These are phyloP conservation scores for Fistularia commersonii DNA, from an alignment of 2,797 vertebrate species.

Conservation along the genomic window DNA sequence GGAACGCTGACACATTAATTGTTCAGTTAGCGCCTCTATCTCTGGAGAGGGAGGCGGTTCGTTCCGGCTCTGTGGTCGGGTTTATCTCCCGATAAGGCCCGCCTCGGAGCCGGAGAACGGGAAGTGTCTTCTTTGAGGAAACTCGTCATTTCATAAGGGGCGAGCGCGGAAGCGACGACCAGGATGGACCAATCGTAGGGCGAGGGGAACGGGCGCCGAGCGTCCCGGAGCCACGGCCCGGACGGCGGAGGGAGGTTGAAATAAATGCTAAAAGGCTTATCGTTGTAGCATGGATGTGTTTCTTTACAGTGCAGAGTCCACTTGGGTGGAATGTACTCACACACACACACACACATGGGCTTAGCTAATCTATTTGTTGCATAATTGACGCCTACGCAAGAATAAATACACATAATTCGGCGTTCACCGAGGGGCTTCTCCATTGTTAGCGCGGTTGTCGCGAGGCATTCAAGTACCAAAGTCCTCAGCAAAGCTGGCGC, in stretches of 20 bases:
- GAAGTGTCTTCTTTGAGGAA: not conserved
- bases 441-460: too few relatives aligned
- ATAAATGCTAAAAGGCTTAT: not conserved
- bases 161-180: too few relatives aligned
- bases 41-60: conserved; percentile 34
- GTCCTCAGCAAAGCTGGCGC: too few relatives aligned
- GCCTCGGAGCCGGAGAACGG: too few relatives aligned
- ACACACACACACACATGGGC: conserved; percentile 6
- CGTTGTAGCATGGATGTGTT: conserved; percentile 15
- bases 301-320: conserved; percentile 42
- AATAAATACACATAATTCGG: conserved; percentile 24
- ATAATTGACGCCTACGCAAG: conserved; percentile 28
- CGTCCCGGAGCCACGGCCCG: not conserved
- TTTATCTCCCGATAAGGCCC: conserved; percentile 27
- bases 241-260: not conserved
- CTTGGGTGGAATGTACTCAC: conserved; percentile 17
- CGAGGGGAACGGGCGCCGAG: too few relatives aligned
- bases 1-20: too few relatives aligned
- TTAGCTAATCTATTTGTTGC: conserved; percentile 21
- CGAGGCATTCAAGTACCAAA: too few relatives aligned
- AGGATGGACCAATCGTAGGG: too few relatives aligned
- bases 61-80: conserved; percentile 39
- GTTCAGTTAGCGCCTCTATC: too few relatives aligned
- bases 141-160: conserved; percentile 12
- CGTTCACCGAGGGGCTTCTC: too few relatives aligned